Conservation (phyloP, 2,113 vertebrate species). For the Xenotilapia longispinis region DNA sequence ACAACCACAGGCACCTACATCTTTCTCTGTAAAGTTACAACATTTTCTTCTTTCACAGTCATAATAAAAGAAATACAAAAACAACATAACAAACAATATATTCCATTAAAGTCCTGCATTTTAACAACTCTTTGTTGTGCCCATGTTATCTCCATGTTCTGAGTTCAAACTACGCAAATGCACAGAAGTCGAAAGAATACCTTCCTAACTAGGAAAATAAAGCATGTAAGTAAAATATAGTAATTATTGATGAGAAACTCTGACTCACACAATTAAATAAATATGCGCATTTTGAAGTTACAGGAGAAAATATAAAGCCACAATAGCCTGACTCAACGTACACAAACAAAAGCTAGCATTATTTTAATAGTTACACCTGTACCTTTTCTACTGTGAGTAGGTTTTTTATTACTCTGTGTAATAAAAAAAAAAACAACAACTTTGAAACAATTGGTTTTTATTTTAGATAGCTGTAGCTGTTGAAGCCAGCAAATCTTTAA, state of each 20-base stretch:
- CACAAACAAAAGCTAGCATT: neutral
- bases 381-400: neutral
- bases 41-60: neutral
- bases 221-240: neutral
- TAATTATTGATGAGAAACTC: neutral
- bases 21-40: neutral
- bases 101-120: neutral
- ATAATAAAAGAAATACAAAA: neutral
- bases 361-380: neutral
- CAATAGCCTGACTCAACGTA: fast-evolving
- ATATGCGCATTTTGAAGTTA: neutral
- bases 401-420: neutral
- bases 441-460: neutral
- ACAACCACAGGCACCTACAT: neutral
- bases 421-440: neutral
- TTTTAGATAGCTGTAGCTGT: fast-evolving
- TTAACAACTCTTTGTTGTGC: neutral
- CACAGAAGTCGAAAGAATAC: fast-evolving
- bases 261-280: neutral
- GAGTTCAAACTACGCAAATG: neutral
- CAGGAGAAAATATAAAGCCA: neutral
- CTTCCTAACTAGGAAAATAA: neutral
- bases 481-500: neutral
- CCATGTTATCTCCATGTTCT: neutral
- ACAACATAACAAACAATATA: neutral